phyloP scores from a whole-genome alignment of 2,797 vertebrate genomes.

The Microchirus variegatus region DNA sequence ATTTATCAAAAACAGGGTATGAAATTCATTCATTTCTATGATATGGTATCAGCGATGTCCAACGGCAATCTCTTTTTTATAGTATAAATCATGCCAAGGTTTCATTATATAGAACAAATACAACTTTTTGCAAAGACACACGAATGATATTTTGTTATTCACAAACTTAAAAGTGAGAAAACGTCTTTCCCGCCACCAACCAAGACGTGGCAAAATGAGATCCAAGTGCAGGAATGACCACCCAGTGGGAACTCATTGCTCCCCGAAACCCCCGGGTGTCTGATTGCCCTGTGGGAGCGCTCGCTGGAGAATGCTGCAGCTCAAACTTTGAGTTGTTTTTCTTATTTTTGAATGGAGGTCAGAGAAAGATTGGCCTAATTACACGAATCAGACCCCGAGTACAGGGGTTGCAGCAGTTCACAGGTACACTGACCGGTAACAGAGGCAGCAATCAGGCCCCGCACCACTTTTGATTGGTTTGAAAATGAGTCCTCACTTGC shows the following conservation, averaged over 20 bases:
- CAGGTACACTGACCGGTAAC: slow-evolving; percentile 31
- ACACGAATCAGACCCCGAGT: slow-evolving; percentile 48
- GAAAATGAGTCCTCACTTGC: no score
- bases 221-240: slow-evolving; percentile 6
- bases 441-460: slow-evolving; percentile 13
- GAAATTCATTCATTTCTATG: neutral
- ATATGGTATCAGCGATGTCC: neutral
- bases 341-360: slow-evolving; percentile 31
- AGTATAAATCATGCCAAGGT: no score
- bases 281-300: slow-evolving; percentile 31
- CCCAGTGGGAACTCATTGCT: slow-evolving; percentile 19
- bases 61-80: no score
- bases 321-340: slow-evolving; percentile 23
- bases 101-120: no score
- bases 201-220: slow-evolving; percentile 6
- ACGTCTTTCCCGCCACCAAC: slow-evolving; percentile 1
- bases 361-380: slow-evolving; percentile 65
- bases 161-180: no score
- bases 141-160: no score
- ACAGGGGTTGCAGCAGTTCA: slow-evolving; percentile 24
- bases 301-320: slow-evolving; percentile 17
- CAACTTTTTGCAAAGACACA: no score
- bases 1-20: no score
- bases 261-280: slow-evolving; percentile 20
- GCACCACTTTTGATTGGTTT: no score